Percentiles rank a stretch among this genome's conserved stretches.
phyloP scores from a whole-genome alignment of 2,113 vertebrate genomes.

The Emydocephalus ijimae region DNA sequence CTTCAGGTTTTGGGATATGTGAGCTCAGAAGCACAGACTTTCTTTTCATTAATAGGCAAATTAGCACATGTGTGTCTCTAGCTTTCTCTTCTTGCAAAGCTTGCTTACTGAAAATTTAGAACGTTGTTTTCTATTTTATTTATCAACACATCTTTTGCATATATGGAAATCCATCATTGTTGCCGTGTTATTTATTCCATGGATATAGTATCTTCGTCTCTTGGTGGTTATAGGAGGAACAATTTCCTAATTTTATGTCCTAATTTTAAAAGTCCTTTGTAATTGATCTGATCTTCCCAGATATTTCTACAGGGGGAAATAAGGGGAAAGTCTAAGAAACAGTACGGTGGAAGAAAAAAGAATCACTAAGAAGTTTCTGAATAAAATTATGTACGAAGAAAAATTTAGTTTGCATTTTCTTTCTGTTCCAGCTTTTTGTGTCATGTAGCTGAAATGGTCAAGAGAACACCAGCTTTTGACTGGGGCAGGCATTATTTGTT shows the following conservation, averaged over 20 bases:
- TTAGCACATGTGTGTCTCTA: neutral
- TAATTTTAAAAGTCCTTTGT: neutral
- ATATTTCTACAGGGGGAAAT: neutral
- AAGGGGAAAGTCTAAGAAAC: neutral
- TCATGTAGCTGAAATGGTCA: neutral
- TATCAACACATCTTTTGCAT: neutral
- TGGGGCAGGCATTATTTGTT: neutral
- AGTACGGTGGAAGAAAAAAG: neutral
- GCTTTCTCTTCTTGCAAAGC: neutral
- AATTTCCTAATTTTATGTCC: neutral
- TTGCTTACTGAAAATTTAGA: neutral
- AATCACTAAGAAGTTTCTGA: neutral
- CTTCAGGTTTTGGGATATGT: neutral
- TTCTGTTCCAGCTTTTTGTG: neutral
- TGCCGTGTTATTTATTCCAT: neutral
- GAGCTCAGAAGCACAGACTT: neutral
- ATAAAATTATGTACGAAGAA: neutral
- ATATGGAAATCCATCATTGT: neutral
- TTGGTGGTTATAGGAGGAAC: too few species aligned
- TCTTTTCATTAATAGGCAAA: neutral
- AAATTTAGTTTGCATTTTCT: neutral
- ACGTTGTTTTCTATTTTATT: neutral
- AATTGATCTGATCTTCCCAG: neutral
- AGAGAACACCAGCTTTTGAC: neutral
- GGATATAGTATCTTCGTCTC: neutral